phyloP scores from a whole-genome alignment of 2,797 vertebrate species.

The Poeciliopsis gracilis region DNA sequence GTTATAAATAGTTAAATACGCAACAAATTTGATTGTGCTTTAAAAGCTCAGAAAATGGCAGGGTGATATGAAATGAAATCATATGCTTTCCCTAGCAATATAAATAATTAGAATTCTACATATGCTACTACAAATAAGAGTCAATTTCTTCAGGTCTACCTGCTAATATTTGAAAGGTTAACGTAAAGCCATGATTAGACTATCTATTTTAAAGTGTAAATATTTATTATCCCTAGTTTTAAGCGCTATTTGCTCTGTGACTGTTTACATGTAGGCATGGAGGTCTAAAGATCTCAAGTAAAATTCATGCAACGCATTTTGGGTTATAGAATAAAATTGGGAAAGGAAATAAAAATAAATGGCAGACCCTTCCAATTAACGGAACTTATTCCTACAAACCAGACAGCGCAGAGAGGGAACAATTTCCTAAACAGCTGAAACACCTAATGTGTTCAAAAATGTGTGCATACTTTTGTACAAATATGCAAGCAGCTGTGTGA shows the following conservation, averaged over 20 bases:
- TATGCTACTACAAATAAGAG: not conserved
- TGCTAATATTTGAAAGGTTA: not conserved
- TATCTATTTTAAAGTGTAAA: not conserved
- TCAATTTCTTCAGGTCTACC: not conserved
- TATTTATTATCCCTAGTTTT: not conserved
- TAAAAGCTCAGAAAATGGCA: not conserved
- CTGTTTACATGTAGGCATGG: not conserved
- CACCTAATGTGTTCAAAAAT: slow-evolving; percentile 25
- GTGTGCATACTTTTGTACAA: slow-evolving; percentile 11
- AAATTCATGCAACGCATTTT: not conserved
- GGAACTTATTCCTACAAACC: slow-evolving; percentile 49
- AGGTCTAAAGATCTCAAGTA: not conserved
- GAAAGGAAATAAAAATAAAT: not conserved
- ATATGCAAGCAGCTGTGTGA: slow-evolving; percentile 36
- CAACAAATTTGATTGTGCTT: not conserved
- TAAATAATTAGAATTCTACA: not conserved
- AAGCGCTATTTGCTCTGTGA: not conserved
- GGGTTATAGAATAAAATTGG: not conserved
- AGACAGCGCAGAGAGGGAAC: slow-evolving; percentile 10
- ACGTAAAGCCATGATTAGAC: too few relatives aligned
- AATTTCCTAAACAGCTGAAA: slow-evolving; percentile 27
- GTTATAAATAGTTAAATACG: not conserved
- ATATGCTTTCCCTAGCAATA: not conserved
- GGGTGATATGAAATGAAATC: not conserved
- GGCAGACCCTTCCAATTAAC: slow-evolving; percentile 40